Percentiles rank a stretch among this genome's conserved stretches.
Evolutionary conservation across 2,888 invertebrate species (phyloP).

Genomic region (Chrysolina oricalcia): DNA sequence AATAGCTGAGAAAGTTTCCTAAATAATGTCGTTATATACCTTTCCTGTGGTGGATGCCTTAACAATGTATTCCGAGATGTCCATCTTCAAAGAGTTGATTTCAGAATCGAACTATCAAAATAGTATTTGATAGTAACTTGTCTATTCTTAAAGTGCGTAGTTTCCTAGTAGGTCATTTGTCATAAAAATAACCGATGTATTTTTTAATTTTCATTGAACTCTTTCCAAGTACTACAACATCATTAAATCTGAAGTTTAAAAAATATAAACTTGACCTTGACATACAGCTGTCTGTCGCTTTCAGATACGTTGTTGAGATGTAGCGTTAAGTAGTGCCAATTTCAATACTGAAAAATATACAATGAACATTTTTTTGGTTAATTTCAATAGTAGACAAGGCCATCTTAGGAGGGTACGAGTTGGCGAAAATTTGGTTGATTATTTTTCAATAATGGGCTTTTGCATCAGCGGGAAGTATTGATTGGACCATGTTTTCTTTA

Average conservation of each 20-base stretch:
- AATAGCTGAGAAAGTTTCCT: background rate
- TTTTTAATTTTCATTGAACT: slow-evolving; percentile 28
- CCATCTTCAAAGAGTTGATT: background rate
- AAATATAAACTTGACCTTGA: slow-evolving; percentile 29
- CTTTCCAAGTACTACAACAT: slow-evolving; percentile 24
- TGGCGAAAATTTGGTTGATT: background rate
- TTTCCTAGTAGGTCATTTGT: background rate
- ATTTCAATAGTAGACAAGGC: slow-evolving; percentile 14
- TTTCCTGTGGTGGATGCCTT: too few species aligned
- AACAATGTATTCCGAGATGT: too few species aligned
- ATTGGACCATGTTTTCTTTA: too few species aligned
- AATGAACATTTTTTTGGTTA: background rate
- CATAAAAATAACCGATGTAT: background rate
- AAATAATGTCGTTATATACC: background rate
- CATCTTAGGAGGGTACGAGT: background rate
- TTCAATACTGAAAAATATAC: slow-evolving; percentile 8
- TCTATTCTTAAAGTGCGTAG: background rate
- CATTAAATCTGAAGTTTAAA: slow-evolving; percentile 4
- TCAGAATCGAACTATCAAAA: background rate
- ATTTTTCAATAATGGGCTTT: background rate
- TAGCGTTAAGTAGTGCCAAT: slow-evolving; percentile 6
- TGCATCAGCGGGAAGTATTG: too few species aligned
- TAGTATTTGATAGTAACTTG: background rate
- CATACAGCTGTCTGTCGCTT: slow-evolving; percentile 22
- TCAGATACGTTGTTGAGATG: slow-evolving; percentile 9